Evolutionary conservation across 2,113 vertebrate species (phyloP).

Genomic region (Herpailurus yagouaroundi): DNA sequence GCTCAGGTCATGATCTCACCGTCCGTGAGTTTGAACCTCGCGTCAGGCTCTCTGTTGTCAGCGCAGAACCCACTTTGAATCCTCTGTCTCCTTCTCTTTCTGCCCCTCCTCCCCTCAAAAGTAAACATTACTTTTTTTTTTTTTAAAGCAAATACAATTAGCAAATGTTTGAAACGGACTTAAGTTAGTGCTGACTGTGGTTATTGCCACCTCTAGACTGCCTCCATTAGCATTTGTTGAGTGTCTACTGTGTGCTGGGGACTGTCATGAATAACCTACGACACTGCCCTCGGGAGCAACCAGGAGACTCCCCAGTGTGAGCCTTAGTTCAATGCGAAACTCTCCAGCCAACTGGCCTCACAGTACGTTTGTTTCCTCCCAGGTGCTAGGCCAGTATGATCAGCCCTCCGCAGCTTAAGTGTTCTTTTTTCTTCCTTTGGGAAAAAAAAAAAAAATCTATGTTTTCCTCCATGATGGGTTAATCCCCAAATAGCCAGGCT

Average conservation of each 20-base stretch:
- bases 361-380: neutral
- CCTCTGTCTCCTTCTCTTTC: too few species aligned
- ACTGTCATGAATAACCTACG: neutral
- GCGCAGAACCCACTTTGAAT: too few species aligned
- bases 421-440: neutral
- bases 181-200: neutral
- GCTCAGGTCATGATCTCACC: too few species aligned
- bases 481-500: constrained; percentile 54
- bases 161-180: neutral
- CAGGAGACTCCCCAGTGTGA: neutral
- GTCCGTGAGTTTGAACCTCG: too few species aligned
- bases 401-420: neutral
- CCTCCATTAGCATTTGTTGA: neutral
- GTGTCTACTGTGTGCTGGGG: too few species aligned
- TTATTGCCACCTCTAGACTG: neutral
- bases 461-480: constrained; percentile 39
- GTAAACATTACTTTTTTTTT: too few species aligned
- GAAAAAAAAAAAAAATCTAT: neutral
- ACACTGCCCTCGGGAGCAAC: neutral
- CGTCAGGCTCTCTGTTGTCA: too few species aligned
- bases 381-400: neutral
- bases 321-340: neutral
- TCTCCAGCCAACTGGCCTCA: neutral
- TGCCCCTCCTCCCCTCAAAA: too few species aligned
- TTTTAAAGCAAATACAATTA: neutral